Percentiles rank a stretch among this genome's conserved stretches.
Evolutionary conservation across 2,888 invertebrate genomes (phyloP).

Genomic region (Calameuta filiformis): DNA sequence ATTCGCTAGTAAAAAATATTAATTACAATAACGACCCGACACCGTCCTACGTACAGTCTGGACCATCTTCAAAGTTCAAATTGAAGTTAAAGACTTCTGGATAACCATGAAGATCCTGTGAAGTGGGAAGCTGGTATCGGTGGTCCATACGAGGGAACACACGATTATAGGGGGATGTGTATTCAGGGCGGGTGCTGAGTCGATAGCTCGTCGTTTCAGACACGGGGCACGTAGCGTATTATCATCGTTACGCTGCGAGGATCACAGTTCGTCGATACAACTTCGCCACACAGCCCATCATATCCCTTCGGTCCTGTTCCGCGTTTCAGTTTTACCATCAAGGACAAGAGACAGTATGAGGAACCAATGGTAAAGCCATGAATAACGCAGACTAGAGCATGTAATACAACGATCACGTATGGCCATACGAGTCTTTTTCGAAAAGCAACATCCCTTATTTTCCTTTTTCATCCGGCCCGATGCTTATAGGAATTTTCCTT

Average conservation of each 20-base stretch:
- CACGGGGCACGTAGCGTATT: slow-evolving; percentile 53
- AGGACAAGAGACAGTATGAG: not conserved
- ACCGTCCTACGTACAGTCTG: not conserved
- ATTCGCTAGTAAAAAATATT: not conserved
- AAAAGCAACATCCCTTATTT: not conserved
- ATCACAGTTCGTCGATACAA: slow-evolving; percentile 48
- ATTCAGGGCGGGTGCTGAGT: slow-evolving; percentile 42
- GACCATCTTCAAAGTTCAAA: not conserved
- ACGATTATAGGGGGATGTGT: slow-evolving; percentile 46
- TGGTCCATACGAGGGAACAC: slow-evolving; percentile 10
- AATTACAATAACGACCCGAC: not conserved
- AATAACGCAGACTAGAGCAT: slow-evolving; percentile 47
- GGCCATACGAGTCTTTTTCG: slow-evolving; percentile 21
- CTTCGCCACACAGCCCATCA: slow-evolving; percentile 45
- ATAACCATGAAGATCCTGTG: slow-evolving; percentile 9
- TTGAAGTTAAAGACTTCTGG: not conserved
- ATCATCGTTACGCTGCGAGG: slow-evolving; percentile 48
- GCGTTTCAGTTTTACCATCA: slow-evolving; percentile 41
- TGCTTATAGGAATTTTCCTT: not conserved
- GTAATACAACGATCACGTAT: slow-evolving; percentile 52
- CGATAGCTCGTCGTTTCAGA: slow-evolving; percentile 44
- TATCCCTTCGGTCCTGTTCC: slow-evolving; percentile 41
- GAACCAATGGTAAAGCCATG: slow-evolving; percentile 35
- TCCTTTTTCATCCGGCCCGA: not conserved
- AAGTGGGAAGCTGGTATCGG: slow-evolving; percentile 12